Conservation (phyloP, 2,113 vertebrate genomes). For the Varanus salvator region DNA sequence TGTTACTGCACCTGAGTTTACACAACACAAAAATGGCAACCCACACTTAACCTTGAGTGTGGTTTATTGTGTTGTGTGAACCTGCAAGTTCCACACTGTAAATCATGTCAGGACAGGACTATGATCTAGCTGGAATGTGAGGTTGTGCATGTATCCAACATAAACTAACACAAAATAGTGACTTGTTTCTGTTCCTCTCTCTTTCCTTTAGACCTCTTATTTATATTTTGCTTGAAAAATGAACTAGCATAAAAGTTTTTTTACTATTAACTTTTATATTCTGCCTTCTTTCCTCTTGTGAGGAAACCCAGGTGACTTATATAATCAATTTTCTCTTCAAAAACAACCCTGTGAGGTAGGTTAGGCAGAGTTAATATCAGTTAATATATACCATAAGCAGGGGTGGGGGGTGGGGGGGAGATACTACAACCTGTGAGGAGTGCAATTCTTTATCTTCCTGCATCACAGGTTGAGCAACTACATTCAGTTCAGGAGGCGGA, state of each 20-base stretch:
- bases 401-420: no score
- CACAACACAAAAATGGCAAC: no score
- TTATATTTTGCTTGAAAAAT: not conserved
- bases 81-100: not conserved
- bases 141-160: not conserved
- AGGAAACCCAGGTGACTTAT: no score
- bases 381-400: constrained; percentile 12
- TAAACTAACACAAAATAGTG: not conserved
- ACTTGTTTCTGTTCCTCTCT: not conserved
- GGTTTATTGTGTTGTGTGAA: no score
- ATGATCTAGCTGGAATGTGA: not conserved
- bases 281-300: no score
- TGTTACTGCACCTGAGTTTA: no score
- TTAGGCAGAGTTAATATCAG: not conserved
- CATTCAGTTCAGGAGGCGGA: constrained; percentile 61
- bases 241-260: not conserved
- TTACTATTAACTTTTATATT: no score
- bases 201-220: not conserved
- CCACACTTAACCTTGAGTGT: no score
- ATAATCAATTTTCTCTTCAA: no score
- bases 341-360: no score
- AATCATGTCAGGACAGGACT: no score
- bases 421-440: constrained; percentile 78
- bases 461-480: constrained; percentile 59
- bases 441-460: constrained; percentile 74